These are phyloP conservation scores for Sebastes steindachneri DNA, from an alignment of 2,797 vertebrate species.

Conservation along the genomic window DNA sequence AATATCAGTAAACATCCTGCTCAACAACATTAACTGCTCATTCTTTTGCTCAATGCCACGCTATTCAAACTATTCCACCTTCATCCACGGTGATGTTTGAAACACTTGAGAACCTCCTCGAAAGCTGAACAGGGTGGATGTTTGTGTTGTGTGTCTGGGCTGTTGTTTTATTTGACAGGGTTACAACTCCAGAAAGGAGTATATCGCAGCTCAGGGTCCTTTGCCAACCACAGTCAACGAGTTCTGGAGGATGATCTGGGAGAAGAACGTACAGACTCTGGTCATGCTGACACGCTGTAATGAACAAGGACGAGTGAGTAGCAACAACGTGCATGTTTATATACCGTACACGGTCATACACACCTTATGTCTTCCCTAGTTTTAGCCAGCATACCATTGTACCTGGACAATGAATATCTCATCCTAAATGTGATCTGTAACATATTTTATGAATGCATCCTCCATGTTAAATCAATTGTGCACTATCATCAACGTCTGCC, in stretches of 20 bases:
- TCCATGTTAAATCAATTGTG: neutral
- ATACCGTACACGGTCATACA: neutral
- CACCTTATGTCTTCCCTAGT: neutral
- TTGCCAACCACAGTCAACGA: slow-evolving; percentile 90
- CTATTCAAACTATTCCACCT: neutral
- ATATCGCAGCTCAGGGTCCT: slow-evolving; percentile 96
- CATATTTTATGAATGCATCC: neutral
- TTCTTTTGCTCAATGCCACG: neutral
- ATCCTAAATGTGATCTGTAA: neutral
- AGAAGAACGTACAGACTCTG: slow-evolving; percentile 90
- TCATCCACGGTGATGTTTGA: neutral
- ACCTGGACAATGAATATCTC: neutral
- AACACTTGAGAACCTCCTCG: neutral
- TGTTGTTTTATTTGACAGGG: slow-evolving; percentile 81
- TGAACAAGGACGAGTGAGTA: slow-evolving; percentile 93
- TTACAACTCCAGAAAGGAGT: slow-evolving; percentile 91
- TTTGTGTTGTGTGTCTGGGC: slow-evolving; percentile 5
- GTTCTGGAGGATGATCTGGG: slow-evolving; percentile 99
- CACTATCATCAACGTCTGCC: neutral
- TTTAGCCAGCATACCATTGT: neutral
- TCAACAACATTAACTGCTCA: neutral
- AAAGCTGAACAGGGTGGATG: neutral
- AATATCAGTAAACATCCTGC: slow-evolving; percentile 2
- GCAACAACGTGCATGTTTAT: neutral
- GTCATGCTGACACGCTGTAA: slow-evolving; percentile 97